These are phyloP conservation scores for Enchytraeus crypticus DNA, from an alignment of 2,888 invertebrate genomes.

Conservation along the genomic window DNA sequence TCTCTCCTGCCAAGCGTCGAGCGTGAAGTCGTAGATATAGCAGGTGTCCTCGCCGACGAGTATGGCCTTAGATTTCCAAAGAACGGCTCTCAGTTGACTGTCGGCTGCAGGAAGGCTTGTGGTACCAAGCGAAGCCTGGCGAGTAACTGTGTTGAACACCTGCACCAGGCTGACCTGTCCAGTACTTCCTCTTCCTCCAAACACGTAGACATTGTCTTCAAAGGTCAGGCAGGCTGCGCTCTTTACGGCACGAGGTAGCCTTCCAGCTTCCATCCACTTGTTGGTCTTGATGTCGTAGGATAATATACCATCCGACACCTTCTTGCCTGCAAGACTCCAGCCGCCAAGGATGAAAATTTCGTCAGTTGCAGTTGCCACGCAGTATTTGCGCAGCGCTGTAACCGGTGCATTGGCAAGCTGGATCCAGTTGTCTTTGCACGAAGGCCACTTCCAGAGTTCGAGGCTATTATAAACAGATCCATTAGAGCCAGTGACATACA, in stretches of 20 bases:
- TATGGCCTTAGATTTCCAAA: not conserved
- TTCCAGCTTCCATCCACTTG: not conserved
- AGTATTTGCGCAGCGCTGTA: too few relatives aligned
- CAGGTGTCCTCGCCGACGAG: not conserved
- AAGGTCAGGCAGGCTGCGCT: not conserved
- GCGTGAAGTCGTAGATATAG: not conserved
- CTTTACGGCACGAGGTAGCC: too few relatives aligned
- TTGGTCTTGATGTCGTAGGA: not conserved
- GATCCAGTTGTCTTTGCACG: too few relatives aligned
- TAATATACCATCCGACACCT: not conserved
- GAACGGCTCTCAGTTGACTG: not conserved
- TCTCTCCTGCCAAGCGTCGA: not conserved
- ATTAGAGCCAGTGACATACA: too few relatives aligned
- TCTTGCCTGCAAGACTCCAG: not conserved
- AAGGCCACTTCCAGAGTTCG: too few relatives aligned
- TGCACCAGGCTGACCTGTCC: not conserved
- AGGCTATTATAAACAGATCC: too few relatives aligned
- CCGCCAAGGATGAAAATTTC: not conserved
- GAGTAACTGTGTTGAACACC: not conserved
- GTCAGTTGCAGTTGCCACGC: too few relatives aligned
- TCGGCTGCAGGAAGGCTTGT: not conserved
- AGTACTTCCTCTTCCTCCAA: not conserved
- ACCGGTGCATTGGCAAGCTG: too few relatives aligned
- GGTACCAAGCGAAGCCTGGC: not conserved
- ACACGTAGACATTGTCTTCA: not conserved